phyloP scores from a whole-genome alignment of 2,113 vertebrate species.

The Sinocyclocheilus anshuiensis region DNA sequence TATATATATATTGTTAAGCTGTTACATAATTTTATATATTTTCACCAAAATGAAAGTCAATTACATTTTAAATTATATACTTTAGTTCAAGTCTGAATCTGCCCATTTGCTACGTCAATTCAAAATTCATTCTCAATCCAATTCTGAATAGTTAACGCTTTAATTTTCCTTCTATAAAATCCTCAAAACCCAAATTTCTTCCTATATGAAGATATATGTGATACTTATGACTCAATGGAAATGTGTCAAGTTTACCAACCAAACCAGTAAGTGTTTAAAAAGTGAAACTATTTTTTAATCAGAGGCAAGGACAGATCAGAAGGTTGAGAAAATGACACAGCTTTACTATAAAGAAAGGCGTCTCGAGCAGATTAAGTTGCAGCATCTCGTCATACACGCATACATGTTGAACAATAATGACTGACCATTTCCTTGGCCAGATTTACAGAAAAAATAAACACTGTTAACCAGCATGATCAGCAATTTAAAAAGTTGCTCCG shows the following conservation, averaged over 20 bases:
- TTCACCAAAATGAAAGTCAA: no score
- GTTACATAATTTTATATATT: no score
- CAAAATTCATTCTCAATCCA: no score
- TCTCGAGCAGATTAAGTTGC: slow-evolving; percentile 76
- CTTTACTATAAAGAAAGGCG: slow-evolving; percentile 81
- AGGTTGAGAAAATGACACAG: slow-evolving; percentile 78
- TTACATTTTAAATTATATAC: no score
- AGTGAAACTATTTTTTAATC: not conserved
- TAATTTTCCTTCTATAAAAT: no score
- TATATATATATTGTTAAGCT: no score
- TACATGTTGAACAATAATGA: slow-evolving; percentile 76
- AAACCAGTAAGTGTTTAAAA: not conserved
- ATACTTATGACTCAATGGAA: no score
- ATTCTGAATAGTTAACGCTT: no score
- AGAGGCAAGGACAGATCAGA: slow-evolving; percentile 54
- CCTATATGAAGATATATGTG: no score
- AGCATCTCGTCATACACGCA: slow-evolving; percentile 79
- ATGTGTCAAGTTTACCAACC: not conserved
- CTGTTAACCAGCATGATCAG: slow-evolving; percentile 69
- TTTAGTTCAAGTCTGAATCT: no score
- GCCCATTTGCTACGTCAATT: no score
- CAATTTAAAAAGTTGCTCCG: slow-evolving; percentile 65
- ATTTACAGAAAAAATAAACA: slow-evolving; percentile 64
- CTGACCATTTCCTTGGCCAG: slow-evolving; percentile 67
- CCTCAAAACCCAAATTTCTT: no score